phyloP scores from a whole-genome alignment of 2,888 invertebrate genomes.

The Poecilus cupreus region DNA sequence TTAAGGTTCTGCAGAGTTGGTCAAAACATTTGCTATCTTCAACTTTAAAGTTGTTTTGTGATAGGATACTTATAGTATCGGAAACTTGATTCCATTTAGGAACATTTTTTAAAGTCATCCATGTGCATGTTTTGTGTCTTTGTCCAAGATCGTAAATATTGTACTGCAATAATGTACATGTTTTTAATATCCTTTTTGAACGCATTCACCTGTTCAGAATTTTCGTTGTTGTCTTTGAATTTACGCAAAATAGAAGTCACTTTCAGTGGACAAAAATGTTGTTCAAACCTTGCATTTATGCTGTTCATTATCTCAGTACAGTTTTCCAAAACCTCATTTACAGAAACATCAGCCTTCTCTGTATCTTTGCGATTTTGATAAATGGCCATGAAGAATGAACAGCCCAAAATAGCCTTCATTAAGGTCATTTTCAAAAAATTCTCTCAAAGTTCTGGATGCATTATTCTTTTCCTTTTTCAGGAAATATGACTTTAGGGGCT shows the following conservation, averaged over 20 bases:
- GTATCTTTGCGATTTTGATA: no score
- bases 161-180: slow-evolving; percentile 60
- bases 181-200: slow-evolving; percentile 60
- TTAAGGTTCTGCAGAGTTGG: slow-evolving; percentile 54
- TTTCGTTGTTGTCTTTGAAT: slow-evolving; percentile 55
- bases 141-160: slow-evolving; percentile 59
- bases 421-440: no score
- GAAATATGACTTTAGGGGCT: slow-evolving; percentile 46
- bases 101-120: slow-evolving; percentile 59
- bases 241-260: slow-evolving; percentile 58
- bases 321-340: no score
- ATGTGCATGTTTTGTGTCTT: slow-evolving; percentile 58
- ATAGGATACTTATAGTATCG: slow-evolving; percentile 57
- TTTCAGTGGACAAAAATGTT: no score
- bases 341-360: no score
- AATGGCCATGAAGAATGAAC: no score
- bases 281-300: no score
- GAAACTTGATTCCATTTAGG: slow-evolving; percentile 59
- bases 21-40: slow-evolving; percentile 60
- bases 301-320: no score
- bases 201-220: slow-evolving; percentile 53
- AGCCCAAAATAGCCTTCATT: no score
- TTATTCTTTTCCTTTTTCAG: no score
- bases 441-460: no score
- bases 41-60: slow-evolving; percentile 58